Conservation (phyloP, 1,140 invertebrate species). For the Varroa destructor region DNA sequence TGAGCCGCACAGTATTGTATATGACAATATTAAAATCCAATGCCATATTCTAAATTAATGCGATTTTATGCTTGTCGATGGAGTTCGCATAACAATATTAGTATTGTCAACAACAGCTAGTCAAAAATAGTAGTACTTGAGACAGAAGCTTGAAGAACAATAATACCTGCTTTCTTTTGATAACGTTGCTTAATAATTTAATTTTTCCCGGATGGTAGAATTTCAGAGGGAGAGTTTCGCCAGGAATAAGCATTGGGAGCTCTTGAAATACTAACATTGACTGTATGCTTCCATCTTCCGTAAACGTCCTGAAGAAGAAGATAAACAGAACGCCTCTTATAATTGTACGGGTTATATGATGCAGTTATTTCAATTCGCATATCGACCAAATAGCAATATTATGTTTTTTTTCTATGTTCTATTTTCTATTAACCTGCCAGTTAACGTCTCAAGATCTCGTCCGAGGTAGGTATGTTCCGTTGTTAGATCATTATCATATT, state of each 20-base stretch:
- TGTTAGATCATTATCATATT: neutral
- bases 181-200: too few species aligned
- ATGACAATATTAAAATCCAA: neutral
- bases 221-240: conserved; percentile 9
- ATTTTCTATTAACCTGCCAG: conserved; percentile 1
- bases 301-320: conserved; percentile 3
- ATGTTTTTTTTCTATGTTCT: neutral
- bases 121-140: too few species aligned
- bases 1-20: neutral
- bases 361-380: neutral
- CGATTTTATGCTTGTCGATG: too few species aligned
- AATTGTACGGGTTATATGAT: neutral
- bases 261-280: conserved; percentile 5
- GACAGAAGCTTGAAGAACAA: too few species aligned
- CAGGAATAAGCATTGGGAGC: neutral
- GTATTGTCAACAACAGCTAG: too few species aligned
- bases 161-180: neutral
- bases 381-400: neutral
- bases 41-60: neutral
- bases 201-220: conserved; percentile 1
- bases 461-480: conserved; percentile 4
- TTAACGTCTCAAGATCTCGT: neutral
- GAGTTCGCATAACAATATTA: too few species aligned
- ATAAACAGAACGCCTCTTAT: neutral
- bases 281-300: neutral